These are phyloP conservation scores for Palythoa grandis DNA, from an alignment of 92 coral and sea anemone species.

Conservation along the genomic window DNA sequence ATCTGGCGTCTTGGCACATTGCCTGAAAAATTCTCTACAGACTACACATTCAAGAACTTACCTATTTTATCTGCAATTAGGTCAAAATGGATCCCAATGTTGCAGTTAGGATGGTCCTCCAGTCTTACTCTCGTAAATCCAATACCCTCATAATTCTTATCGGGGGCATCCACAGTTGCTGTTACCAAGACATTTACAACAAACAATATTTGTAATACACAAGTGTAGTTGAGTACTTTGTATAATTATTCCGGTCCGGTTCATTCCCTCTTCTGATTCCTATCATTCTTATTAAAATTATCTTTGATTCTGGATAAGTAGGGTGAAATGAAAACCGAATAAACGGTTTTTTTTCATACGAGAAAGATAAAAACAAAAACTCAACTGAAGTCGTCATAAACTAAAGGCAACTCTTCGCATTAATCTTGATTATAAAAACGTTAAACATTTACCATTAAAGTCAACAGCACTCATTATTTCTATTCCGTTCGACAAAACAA, in stretches of 20 bases:
- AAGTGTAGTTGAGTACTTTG: neutral
- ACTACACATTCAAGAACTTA: constrained; percentile 24
- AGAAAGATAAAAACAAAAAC: no score
- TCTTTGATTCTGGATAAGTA: neutral
- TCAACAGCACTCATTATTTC: neutral
- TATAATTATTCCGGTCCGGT: neutral
- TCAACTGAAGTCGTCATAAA: no score
- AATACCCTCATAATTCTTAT: constrained; percentile 59
- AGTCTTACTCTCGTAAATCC: constrained; percentile 68
- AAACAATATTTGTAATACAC: neutral
- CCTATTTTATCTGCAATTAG: constrained; percentile 93
- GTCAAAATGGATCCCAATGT: constrained; percentile 89
- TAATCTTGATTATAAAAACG: no score
- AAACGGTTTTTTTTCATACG: no score
- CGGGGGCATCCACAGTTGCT: constrained; percentile 77
- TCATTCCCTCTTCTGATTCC: neutral
- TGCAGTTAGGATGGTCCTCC: constrained; percentile 71
- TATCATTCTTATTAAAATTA: neutral
- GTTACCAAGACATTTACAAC: neutral
- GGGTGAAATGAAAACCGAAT: neutral
- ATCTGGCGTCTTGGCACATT: no score
- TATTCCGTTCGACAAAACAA: constrained; percentile 1
- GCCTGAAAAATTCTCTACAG: no score
- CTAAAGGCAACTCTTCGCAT: no score
- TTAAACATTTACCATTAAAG: neutral